phyloP scores from a whole-genome alignment of 2,888 invertebrate species.

The Zeuzera pyrina region DNA sequence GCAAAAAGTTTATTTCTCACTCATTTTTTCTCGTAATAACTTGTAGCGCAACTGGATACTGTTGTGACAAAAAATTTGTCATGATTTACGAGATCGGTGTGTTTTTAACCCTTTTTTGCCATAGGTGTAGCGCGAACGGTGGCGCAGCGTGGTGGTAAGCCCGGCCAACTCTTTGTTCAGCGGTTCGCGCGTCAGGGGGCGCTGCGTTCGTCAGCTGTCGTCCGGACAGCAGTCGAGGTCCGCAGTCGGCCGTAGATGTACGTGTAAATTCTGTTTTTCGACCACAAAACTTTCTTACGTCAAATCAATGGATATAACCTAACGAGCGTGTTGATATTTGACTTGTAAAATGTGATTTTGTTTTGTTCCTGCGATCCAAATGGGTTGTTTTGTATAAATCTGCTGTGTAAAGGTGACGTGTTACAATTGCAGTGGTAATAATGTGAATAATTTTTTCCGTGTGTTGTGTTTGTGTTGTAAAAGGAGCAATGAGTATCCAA shows the following conservation, averaged over 20 bases:
- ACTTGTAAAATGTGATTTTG: constrained; percentile 45
- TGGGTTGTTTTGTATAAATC: constrained; percentile 25
- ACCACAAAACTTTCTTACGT: constrained; percentile 65
- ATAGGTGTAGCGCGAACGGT: constrained; percentile 18
- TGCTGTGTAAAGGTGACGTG: constrained; percentile 37
- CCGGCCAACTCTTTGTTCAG: constrained; percentile 16
- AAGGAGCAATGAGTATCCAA: constrained; percentile 65
- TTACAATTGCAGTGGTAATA: constrained; percentile 34
- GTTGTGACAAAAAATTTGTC: too few species aligned
- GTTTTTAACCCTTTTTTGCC: constrained; percentile 18
- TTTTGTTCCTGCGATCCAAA: constrained; percentile 24
- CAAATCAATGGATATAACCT: constrained; percentile 73
- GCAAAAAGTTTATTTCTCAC: too few species aligned
- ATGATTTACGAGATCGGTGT: too few species aligned
- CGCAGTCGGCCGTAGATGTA: constrained; percentile 23
- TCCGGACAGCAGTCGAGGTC: constrained; percentile 39
- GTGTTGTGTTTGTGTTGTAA: constrained; percentile 39
- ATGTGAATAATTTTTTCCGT: constrained; percentile 51
- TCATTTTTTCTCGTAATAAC: too few species aligned
- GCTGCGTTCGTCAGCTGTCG: constrained; percentile 7
- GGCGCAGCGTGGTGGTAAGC: constrained; percentile 14
- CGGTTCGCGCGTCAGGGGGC: constrained; percentile 10
- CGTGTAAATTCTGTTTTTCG: constrained; percentile 24
- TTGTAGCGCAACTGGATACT: too few species aligned
- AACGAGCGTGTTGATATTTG: constrained; percentile 43